Base-by-base conservation (phyloP, 2,797 vertebrate genomes). In the Muscicapa comitata region DNA sequence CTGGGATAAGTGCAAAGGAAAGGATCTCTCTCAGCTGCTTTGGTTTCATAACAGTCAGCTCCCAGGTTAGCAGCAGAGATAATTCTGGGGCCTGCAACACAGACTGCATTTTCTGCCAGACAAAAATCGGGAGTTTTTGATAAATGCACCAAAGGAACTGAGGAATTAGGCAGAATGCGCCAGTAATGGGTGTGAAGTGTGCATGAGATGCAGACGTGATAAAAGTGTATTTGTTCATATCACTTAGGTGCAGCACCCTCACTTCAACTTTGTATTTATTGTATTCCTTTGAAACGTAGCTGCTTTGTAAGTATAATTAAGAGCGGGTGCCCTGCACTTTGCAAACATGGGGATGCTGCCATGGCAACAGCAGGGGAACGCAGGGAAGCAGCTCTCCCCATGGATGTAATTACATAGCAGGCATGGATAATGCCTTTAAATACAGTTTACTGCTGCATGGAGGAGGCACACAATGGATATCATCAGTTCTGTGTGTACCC, bases 341-440 rank as follows among this genome's bases (percentile, higher is more conserved):
- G 94, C 92, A 97, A 97, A 97, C 95, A 93, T 91, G 91, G 93
- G 88, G 92, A 96, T 61, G 97, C 96, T 98, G 94, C 98, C 96
- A 98, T 98, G 96, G 97, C 96, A 98, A 98, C 98, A 86, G 93
- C 94, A 97, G 97, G 97, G 94, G 93, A 98, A 97, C 35, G 58
- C 94, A 81, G 91, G 92, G 87, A 97, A 97, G 92, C 95, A 91
- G 95, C 95, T 97, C 94, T 68, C 93, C 92, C 95, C 97, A 97
- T 98, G 98, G 98, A 98, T 97, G 95, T 97, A 98, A 98, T 98
- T 98, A 97, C 82, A 97, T 48, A 96, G 96, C 86, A 80, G 96
- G 96, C 67, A 78, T 97, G 74, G 96, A 95, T 96, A 97, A 97
- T 95, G 89, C 93, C 83, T 94, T 97, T 97, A 97, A 97, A 97